phyloP scores from a whole-genome alignment of 1,140 invertebrate genomes.

The Drosophila orena region DNA sequence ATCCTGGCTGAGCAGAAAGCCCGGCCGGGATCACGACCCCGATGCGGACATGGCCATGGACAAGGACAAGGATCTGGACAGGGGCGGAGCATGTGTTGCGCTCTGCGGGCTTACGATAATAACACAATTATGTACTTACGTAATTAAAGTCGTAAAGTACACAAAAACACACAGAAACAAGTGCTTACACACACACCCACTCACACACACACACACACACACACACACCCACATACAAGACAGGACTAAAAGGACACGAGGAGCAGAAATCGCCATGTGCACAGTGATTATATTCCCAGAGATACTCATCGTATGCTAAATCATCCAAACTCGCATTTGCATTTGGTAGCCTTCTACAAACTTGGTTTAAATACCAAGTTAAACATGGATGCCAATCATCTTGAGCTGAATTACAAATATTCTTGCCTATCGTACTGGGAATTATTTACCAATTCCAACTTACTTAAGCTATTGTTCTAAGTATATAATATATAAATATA shows the following conservation, averaged over 20 bases:
- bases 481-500: too few relatives aligned
- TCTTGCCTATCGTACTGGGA: too few relatives aligned
- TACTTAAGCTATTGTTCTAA: too few relatives aligned
- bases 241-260: neutral
- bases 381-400: too few relatives aligned
- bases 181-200: constrained; percentile 2
- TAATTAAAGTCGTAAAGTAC: constrained; percentile 83
- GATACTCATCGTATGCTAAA: neutral
- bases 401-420: too few relatives aligned
- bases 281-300: neutral
- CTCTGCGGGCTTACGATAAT: constrained; percentile 74
- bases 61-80: constrained; percentile 7
- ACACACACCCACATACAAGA: neutral
- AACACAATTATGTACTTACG: constrained; percentile 83
- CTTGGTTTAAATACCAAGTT: too few relatives aligned
- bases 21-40: constrained; percentile 26
- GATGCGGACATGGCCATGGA: neutral
- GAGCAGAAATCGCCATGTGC: neutral
- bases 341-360: too few relatives aligned
- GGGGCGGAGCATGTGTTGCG: constrained; percentile 34
- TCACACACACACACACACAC: neutral
- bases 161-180: constrained; percentile 56
- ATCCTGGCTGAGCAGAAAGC: constrained; percentile 1
- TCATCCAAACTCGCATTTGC: neutral
- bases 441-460: too few relatives aligned